These are phyloP conservation scores for Centroberyx gerrardi DNA, from an alignment of 2,797 vertebrate genomes.

Conservation along the genomic window DNA sequence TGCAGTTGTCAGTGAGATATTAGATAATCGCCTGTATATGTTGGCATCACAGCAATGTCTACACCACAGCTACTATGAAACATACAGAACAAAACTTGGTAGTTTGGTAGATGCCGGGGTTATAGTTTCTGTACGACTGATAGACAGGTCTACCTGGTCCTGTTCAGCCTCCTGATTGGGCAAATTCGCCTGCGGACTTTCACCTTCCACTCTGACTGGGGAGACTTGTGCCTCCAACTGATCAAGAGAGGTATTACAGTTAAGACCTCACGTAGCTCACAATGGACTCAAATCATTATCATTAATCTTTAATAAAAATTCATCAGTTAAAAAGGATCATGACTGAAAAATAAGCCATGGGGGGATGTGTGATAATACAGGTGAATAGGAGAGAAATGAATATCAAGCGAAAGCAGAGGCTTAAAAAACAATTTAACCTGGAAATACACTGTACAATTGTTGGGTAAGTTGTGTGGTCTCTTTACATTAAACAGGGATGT, in stretches of 20 bases:
- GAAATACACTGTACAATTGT: too few relatives aligned
- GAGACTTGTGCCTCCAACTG: constrained; percentile 70
- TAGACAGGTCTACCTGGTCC: constrained; percentile 72
- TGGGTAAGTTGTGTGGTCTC: too few relatives aligned
- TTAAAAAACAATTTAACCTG: too few relatives aligned
- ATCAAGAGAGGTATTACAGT: constrained; percentile 60
- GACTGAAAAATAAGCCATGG: background rate
- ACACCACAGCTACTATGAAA: constrained; percentile 28
- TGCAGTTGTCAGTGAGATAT: constrained; percentile 43
- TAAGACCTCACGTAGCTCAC: constrained; percentile 14
- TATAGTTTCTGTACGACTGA: constrained; percentile 16
- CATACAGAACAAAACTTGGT: constrained; percentile 13
- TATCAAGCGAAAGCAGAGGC: too few relatives aligned
- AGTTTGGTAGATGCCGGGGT: constrained; percentile 1
- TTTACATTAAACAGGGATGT: too few relatives aligned
- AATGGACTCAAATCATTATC: background rate
- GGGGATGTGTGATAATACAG: background rate
- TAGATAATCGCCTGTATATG: constrained; percentile 30
- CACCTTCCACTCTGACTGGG: constrained; percentile 60
- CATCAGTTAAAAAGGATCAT: background rate
- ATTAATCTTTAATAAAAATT: background rate
- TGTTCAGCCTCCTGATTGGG: constrained; percentile 56
- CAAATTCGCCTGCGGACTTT: constrained; percentile 64
- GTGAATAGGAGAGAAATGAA: background rate
- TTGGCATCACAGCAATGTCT: constrained; percentile 3